Conservation (phyloP, 1,140 invertebrate species). For the Meloidogyne exigua region DNA sequence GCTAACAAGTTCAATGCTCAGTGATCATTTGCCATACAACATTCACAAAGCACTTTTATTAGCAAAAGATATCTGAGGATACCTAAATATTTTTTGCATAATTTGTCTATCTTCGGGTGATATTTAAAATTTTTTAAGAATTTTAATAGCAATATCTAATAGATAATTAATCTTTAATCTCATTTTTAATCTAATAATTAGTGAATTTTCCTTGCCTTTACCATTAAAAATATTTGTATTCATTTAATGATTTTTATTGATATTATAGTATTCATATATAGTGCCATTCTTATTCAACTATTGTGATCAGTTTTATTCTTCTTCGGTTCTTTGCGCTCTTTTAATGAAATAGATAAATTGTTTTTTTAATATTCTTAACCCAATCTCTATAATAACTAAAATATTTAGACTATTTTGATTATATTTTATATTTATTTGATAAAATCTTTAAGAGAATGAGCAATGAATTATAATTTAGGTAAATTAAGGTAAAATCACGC, state of each 20-base stretch:
- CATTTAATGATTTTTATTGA: neutral
- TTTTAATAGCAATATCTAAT: neutral
- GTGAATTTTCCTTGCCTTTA: neutral
- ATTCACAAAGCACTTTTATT: constrained; percentile 17
- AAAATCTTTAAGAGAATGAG: too few relatives aligned
- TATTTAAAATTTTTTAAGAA: too few relatives aligned
- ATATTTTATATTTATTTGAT: too few relatives aligned
- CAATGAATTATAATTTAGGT: too few relatives aligned
- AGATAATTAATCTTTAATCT: neutral
- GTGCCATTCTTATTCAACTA: too few relatives aligned
- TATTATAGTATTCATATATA: too few relatives aligned
- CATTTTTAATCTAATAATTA: neutral
- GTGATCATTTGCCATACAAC: constrained; percentile 23
- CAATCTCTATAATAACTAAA: too few relatives aligned
- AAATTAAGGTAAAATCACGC: too few relatives aligned
- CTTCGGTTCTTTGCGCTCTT: too few relatives aligned
- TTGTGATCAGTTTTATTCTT: neutral
- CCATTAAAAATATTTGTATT: neutral
- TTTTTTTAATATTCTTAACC: too few relatives aligned
- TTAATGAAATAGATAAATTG: too few relatives aligned
- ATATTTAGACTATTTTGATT: neutral
- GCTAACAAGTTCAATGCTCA: constrained; percentile 21
- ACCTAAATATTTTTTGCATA: neutral
- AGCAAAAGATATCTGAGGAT: neutral
- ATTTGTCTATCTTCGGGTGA: neutral